Percentiles rank a stretch among this genome's conserved stretches.
These are phyloP conservation scores for Torymus texanus DNA, from an alignment of 2,888 invertebrate genomes.

Conservation along the genomic window DNA sequence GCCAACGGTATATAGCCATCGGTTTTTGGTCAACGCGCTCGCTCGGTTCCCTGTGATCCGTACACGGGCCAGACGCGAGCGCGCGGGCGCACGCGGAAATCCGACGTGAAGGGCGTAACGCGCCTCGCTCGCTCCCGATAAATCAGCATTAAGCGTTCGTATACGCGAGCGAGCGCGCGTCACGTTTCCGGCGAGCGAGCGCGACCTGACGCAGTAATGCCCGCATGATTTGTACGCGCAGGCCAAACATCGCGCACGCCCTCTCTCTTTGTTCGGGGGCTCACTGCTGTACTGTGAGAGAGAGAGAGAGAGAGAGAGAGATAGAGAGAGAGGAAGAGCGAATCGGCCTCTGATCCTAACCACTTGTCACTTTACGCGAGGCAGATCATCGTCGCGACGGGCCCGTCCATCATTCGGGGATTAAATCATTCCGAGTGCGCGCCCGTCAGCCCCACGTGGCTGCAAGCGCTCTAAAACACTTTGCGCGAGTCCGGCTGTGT, in stretches of 20 bases:
- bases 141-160: slow-evolving; percentile 55
- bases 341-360: slow-evolving; percentile 70
- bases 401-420: slow-evolving; percentile 73
- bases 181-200: background rate
- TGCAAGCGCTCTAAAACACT: too few relatives aligned
- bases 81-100: slow-evolving; percentile 22
- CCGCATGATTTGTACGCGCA: slow-evolving; percentile 73
- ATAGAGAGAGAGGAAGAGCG: background rate
- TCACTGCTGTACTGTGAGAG: background rate
- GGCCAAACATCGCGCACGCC: slow-evolving; percentile 56
- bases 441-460: too few relatives aligned
- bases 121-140: slow-evolving; percentile 48
- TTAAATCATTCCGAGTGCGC: slow-evolving; percentile 70
- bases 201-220: slow-evolving; percentile 72
- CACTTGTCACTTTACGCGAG: slow-evolving; percentile 74
- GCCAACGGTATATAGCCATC: too few relatives aligned
- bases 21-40: too few relatives aligned
- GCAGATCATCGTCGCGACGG: slow-evolving; percentile 73
- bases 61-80: background rate
- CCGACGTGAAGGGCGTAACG: slow-evolving; percentile 37
- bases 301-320: slow-evolving; percentile 21
- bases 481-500: too few relatives aligned
- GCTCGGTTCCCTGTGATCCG: too few relatives aligned
- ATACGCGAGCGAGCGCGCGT: slow-evolving; percentile 47
- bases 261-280: slow-evolving; percentile 15